Percentiles rank a stretch among this genome's conserved stretches.
phyloP scores from a whole-genome alignment of 2,797 vertebrate genomes.

The Peromyscus melanophrys region DNA sequence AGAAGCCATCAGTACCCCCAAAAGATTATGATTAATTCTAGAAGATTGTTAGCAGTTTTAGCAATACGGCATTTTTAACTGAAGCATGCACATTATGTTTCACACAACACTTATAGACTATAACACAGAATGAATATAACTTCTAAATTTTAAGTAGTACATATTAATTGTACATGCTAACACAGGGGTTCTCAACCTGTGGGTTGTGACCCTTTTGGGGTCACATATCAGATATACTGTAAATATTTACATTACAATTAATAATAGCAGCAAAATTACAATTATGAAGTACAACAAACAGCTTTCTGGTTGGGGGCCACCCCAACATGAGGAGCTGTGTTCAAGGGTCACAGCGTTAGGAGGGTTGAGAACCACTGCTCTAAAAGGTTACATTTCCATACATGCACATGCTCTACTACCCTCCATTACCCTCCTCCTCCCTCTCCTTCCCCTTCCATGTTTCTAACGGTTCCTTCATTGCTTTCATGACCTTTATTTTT shows the following conservation, averaged over 20 bases:
- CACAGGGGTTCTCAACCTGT: neutral
- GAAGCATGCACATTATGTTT: neutral
- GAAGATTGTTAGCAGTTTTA: neutral
- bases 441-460: neutral
- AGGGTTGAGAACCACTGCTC: neutral
- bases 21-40: no score
- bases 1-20: neutral
- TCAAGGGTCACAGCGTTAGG: neutral
- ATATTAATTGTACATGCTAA: no score
- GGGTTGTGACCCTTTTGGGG: neutral
- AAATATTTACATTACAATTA: neutral
- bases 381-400: neutral
- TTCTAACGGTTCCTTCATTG: neutral
- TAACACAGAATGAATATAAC: neutral
- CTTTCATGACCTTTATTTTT: no score
- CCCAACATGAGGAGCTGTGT: neutral
- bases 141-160: neutral
- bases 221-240: neutral
- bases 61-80: neutral
- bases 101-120: neutral
- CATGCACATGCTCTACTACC: accelerated
- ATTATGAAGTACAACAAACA: neutral
- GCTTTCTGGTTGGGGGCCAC: neutral
- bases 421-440: neutral
- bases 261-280: neutral